Evolutionary conservation across 2,888 invertebrate species (phyloP), one percentile per base, ranked within the genome.

Genomic region (Morpho achilles): DNA sequence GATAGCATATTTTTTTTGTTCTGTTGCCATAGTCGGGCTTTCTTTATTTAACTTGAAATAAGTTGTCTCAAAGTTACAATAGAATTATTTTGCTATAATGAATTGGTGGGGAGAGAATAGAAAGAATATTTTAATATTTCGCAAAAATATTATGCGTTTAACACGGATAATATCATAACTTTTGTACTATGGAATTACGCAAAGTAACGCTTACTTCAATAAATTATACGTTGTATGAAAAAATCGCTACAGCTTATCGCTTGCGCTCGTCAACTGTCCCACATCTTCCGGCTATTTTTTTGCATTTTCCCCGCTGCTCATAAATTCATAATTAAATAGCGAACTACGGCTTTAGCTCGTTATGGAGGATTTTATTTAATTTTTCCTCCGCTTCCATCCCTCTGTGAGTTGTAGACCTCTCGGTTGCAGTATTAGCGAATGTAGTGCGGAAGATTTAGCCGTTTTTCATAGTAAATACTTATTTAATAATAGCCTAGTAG

Each of bases 291-390:
- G 59, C 65, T 72, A 75, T 74, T 79, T 74, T 79, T 80, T 81
- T 80, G 80, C 81, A 80, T 82, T 84, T 81, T 76, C 74, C 79
- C 74, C 77, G 79, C 76, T 73, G 79, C 79, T 85, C 86, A 86
- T 87, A 87, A 87, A 87, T 88, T 85, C 79, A 82, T 88, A 87
- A 88, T 88, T 86, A 87, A 88, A 87, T 85, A 84, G 82, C 76
- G 74, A 78, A 80, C 82, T 83, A 78, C 79, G 75, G 77, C 78
- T 75, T 78, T 73, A 69, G 67, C 80, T 84, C 79, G 80, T 82
- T 82, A 82, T 69, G 67, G 68, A 67, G 76, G 71, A 82, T 82
- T 83, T 79, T 83, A 82, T 87, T 84, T 78, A 77, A 80, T 84
- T 85, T 77, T 79, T 76, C 70, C 69, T 55, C 66, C 62, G 59